Evolutionary conservation across 1,140 invertebrate genomes (phyloP), one percentile per base, ranked within the genome.

Genomic region (Aphaenogaster floridana): DNA sequence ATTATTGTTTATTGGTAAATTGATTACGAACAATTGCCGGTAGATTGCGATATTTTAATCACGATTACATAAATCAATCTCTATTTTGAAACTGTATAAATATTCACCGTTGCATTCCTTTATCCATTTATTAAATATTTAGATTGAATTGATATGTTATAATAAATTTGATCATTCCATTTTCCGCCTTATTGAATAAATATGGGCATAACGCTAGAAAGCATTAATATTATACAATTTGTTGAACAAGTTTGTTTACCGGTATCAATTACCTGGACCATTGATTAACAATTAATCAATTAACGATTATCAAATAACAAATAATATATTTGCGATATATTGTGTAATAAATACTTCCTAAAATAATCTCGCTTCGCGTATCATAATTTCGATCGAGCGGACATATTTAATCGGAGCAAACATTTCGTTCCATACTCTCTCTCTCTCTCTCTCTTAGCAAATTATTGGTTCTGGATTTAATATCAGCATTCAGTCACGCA

Each of bases 381-480:
- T 81, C 66, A 83, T 72, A 59, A 83, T 83, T 72, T 61, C n/a
- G 69, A 76, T 84, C 45, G 80, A 76, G 69, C 80, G 28, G 54
- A 84, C 54, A 76, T 84, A 74, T 84, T 84, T 84, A 59, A 84
- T 84, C 34, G 80, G 69, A n/a, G 80, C 57, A 81, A 81, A 81
- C 39, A 84, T 84, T 84, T 84, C 34, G 54, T 84, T 84, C 34
- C 69, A n/a, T 76, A 54, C 80, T 48, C 69, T 76, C 66, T 57
- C 66, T 66, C n/a, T 59, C 64, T 48, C 69, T 76, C 66, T 57
- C 66, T 66, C 54, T 59, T 42, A 34, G 57, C 69, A 84, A 84
- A 84, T 84, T 84, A 84, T 84, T 84, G 54, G 80, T 59, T 61
- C 80, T 54, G 80, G 69, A 84, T 76, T 84, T 84, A 76, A 84